Evolutionary conservation across 1,140 invertebrate genomes (phyloP), one percentile per base, ranked within the genome.

Genomic region (Lepidurus packardi): DNA sequence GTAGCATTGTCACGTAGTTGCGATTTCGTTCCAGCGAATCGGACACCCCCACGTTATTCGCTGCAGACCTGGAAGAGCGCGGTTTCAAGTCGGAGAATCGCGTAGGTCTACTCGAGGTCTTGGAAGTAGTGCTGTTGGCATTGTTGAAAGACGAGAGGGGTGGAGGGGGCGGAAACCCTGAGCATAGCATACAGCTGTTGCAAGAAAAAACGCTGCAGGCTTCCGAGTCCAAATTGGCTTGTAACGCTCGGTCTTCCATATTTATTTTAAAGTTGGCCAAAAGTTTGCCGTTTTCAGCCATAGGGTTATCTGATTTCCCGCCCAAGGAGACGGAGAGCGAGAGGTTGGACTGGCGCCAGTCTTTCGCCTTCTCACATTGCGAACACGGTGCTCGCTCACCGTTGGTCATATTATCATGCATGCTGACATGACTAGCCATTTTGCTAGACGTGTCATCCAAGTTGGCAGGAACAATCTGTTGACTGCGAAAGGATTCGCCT

Each of bases 401-500:
- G 65, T 43, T 43, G 9, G 44, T 8, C 24, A 45, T 47, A 8
- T 47, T 45, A 24, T 77, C 76, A 47, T 65, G 21, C 16, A 65
- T 21, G 53, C 53, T 21, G 34, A 4, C 34, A 34, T 34, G 34
- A 34, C 34, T 4, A 34, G 34, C 34, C 34, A 34, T 34, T 34
- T 34, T 34, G 6, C 53, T 9, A 65, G 53, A 21, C 21, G 53
- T 13, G 16, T 65, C 53, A 7, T 65, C 53, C 6, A 65, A 65
- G 21, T 7, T 65, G 16, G 8, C 16, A 7, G 9, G 16, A 13
- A 65, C 6, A 7, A 78, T 13, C 13, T 75, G 91, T 78, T 90
- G 92, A 81, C 91, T 92, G 77, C 92, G 89, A 81, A 90, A 91
- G 1, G 90, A 90, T 79, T 91, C 92, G 1, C 91, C 92, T 10